phyloP scores from a whole-genome alignment of 2,113 vertebrate species.

The Equus przewalskii region DNA sequence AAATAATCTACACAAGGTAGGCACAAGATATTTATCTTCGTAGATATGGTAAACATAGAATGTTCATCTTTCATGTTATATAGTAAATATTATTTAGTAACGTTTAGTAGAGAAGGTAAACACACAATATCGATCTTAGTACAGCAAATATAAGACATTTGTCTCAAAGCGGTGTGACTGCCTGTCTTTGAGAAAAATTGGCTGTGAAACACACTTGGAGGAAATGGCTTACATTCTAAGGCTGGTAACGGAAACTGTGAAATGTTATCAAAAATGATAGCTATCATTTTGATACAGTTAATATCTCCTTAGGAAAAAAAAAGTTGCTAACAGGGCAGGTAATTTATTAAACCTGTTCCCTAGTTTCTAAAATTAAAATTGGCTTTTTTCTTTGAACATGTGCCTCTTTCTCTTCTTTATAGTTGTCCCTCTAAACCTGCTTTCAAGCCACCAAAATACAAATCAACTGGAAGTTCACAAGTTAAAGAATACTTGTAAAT shows the following conservation, averaged over 20 bases:
- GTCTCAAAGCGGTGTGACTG: background rate
- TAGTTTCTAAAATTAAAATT: background rate
- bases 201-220: background rate
- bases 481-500: too few species aligned
- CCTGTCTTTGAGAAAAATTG: background rate
- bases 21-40: background rate
- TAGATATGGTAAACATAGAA: background rate
- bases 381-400: background rate
- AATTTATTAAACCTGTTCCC: background rate
- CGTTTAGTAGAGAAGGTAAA: background rate
- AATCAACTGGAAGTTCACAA: background rate
- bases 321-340: accelerated
- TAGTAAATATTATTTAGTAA: too few species aligned
- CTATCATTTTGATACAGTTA: too few species aligned
- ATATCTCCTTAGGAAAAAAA: background rate
- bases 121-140: background rate
- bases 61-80: background rate
- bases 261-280: background rate
- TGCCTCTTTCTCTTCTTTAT: background rate
- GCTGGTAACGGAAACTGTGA: accelerated
- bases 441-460: too few species aligned
- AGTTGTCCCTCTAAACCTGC: accelerated
- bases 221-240: background rate
- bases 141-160: background rate
- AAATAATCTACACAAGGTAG: background rate